Percentiles rank a stretch among this genome's conserved stretches.
Evolutionary conservation across 2,113 vertebrate genomes (phyloP).

Genomic region (Nipponia nippon): DNA sequence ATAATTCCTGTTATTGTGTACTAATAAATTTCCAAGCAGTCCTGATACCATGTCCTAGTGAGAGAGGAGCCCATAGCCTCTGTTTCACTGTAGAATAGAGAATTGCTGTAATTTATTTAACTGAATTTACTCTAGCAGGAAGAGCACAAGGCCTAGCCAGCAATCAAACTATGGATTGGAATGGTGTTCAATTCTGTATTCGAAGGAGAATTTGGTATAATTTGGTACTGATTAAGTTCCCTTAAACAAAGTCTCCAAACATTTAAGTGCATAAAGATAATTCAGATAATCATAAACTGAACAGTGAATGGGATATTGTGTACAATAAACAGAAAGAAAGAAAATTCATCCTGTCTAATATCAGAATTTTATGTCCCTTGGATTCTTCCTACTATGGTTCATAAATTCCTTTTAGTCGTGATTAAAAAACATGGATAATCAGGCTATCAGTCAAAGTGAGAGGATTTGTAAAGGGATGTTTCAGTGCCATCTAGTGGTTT

Average conservation of each 20-base stretch:
- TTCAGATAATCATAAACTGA: not conserved
- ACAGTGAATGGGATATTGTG: not conserved
- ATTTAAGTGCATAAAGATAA: not conserved
- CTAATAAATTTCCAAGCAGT: not conserved
- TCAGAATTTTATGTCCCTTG: not conserved
- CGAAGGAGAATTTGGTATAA: not conserved
- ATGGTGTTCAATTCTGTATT: not conserved
- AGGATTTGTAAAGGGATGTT: not conserved
- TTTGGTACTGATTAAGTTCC: not conserved
- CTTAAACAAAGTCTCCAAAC: not conserved
- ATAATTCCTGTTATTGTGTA: not conserved
- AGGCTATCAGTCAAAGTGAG: not conserved
- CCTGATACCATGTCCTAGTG: not conserved
- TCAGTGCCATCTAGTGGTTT: constrained; percentile 54
- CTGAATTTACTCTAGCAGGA: not conserved
- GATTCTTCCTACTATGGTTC: not conserved
- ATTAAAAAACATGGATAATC: not conserved
- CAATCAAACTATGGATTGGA: not conserved
- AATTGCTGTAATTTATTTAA: not conserved
- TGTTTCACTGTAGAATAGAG: not conserved
- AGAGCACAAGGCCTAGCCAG: not conserved
- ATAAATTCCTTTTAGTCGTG: not conserved
- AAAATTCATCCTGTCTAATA: not conserved
- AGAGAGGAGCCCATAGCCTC: not conserved
- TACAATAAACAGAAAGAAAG: not conserved